Evolutionary conservation across 2,888 invertebrate genomes (phyloP).

Genomic region (Platerodrilus igneus): DNA sequence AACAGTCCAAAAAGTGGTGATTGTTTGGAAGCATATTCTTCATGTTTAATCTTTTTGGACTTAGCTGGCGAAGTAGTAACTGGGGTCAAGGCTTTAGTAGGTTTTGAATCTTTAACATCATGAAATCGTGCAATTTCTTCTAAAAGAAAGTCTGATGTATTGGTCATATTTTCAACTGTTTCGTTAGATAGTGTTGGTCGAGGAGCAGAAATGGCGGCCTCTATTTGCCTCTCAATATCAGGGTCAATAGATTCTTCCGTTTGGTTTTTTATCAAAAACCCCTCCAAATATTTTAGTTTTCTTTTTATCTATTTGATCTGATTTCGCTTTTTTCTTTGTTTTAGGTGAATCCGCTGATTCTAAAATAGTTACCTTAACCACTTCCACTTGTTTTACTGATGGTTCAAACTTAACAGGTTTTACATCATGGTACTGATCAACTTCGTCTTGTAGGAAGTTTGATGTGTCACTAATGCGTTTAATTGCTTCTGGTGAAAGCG

Average conservation of each 20-base stretch:
- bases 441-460: conserved; percentile 28
- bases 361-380: too few species aligned
- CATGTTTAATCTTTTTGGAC: conserved; percentile 21
- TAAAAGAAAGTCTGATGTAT: conserved; percentile 10
- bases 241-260: background rate
- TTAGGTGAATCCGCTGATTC: too few species aligned
- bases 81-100: background rate
- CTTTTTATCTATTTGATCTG: conserved; percentile 12
- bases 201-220: too few species aligned
- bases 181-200: conserved; percentile 10
- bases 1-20: conserved; percentile 28
- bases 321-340: too few species aligned
- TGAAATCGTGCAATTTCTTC: conserved; percentile 14
- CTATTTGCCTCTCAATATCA: background rate
- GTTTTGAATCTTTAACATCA: conserved; percentile 8
- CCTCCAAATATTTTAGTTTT: conserved; percentile 27
- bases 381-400: background rate
- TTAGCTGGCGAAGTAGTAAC: background rate
- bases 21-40: conserved; percentile 24
- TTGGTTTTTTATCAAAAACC: conserved; percentile 6
- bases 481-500: conserved; percentile 27
- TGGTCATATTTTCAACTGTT: conserved; percentile 8
- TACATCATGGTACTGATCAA: conserved; percentile 9
- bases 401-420: background rate
- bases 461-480: conserved; percentile 35